Evolutionary conservation across 2,888 invertebrate species (phyloP), one percentile per base, ranked within the genome.

Genomic region (Masnerella sp.): DNA sequence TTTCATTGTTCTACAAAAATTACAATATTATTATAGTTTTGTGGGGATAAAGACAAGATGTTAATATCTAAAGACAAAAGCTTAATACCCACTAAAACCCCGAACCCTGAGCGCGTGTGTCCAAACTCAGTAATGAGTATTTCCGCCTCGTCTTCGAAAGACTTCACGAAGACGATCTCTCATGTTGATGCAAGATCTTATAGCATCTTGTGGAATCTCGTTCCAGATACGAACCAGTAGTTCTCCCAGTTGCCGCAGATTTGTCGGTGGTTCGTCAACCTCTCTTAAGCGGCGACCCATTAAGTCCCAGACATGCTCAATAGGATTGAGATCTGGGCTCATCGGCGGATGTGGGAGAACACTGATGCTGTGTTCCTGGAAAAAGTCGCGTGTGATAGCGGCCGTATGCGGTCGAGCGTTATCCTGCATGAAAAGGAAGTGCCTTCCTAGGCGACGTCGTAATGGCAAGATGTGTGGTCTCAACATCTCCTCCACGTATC

Each of bases 271-370:
- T 40, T 9, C 12, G 9, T 56, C 56, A 12, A 56, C 11, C 28
- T 56, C 14, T 5, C 56, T n/a, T 14, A 56, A 40, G 18, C 9
- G n/a, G 18, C 32, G 14, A 9, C 45, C 32, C 59, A 59, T 34
- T 0, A 47, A 5, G 15, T 59, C 59, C 45, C 47, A 47, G 18
- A 58, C n/a, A 25, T 43, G 45, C 14, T 59, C 59, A n/a, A 59
- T 43, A 2, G 43, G 32, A 25, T 59, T 45, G 11, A 59, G n/a
- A 12, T 59, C 59, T 17, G 47, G 59, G 12, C 56, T 59, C 2
- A 18, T 2, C 5, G 59, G 8, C 2, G 25, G 42, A 22, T 56
- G 56, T 14, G 42, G 30, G 3, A 40, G 9, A 5, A 56, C 25
- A 5, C 11, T 42, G 3, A 20, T 20, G 42, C 20, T 8, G n/a